Base-by-base conservation (phyloP, 30 jellyfish, hydroid and myxozoan species). In the Aurelia sp. region DNA sequence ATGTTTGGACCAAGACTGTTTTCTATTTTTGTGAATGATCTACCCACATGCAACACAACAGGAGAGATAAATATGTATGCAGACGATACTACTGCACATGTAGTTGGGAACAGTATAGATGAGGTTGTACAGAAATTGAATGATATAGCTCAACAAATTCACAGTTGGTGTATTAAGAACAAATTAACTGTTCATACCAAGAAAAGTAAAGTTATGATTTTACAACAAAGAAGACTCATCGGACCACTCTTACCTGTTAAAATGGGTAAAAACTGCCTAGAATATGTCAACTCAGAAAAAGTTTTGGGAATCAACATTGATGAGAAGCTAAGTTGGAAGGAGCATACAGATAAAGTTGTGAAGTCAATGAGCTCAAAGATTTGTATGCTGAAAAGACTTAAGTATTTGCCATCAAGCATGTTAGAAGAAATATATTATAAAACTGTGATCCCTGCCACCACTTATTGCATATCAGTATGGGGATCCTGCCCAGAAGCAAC, bases 1-100 rank as follows among this genome's bases (percentile, higher is more conserved):
- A 31, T 85, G 77, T 60, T 71, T 27, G 94, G 94, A 3, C 89
- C 88, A 73, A 63, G 89, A 63, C 58, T 85, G 62, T 85, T 5
- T 70, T 51, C 94, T 63, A 64, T 60, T 15, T 40, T 40, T 63
- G 89, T 77, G 74, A 87, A 87, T 57, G 96, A 87, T 72, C 83
- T 87, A 33, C 96, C 96, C 62, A 84, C 83, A 64, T 64, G 85
- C 57, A 51, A 44, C 57, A 74, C 90, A 64, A 33, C 82, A 66
- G 96, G 90, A 75, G 96, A 76, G 78, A 24, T 78, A 21, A 41
- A 87, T 55, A 74, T 77, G 90, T 87, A 72, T 76, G 96, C 90
- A 63, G 96, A 87, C 44, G 96, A 87, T 75, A 76, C 90, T 33
- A 87, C 87, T 12, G 81, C 85, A 11, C 77, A 20, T 50, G 73